Base-by-base conservation (phyloP, 2,888 invertebrate species). In the Idaea biselata region DNA sequence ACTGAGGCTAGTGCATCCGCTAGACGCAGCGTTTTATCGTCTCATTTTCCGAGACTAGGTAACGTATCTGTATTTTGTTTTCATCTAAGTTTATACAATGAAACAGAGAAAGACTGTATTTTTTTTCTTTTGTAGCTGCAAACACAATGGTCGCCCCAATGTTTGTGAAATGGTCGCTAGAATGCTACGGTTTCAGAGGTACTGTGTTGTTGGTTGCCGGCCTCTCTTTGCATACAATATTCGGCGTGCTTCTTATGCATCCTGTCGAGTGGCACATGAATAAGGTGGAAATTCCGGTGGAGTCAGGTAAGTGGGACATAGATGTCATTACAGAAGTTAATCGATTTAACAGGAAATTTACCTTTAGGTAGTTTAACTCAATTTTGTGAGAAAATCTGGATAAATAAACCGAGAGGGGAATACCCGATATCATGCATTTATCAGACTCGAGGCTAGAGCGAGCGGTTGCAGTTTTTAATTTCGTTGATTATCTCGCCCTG, bases 211-310 rank as follows among this genome's bases (percentile, higher is more conserved):
- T 96, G 16, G 80, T 95, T 18, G 93, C 94, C 0, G 96, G 92
- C 0, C 72, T 96, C 16, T 93, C 94, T 65, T 80, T 95, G 33
- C 93, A 96, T 69, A 93, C 93, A n/a, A 87, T 96, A 53, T 81
- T 94, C 8, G 95, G 94, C 4, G 94, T 94, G 81, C 79, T 93
- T 18, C 77, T 95, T 25, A 93, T 96, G 91, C 95, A 96, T 69
- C 96, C 96, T 0, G 94, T 95, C 0, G 90, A 94, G 67, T 93
- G 94, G 94, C 95, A 96, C 73, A 89, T 93, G 91, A 87, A 80
- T 63, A 80, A 67, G 64, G 68, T 81, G 11, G 76, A 81, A 68
- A 62, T 81, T 18, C 0, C 58, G 7, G 71, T 70, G 14, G 61
- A 68, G 0, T 69, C 71, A 63, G 76, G 76, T 71, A 70, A 68